A percentile compares a stretch with the other conserved stretches of the same genome.
Evolutionary conservation across 2,113 vertebrate species (phyloP).

Genomic region (Loxodonta africana): DNA sequence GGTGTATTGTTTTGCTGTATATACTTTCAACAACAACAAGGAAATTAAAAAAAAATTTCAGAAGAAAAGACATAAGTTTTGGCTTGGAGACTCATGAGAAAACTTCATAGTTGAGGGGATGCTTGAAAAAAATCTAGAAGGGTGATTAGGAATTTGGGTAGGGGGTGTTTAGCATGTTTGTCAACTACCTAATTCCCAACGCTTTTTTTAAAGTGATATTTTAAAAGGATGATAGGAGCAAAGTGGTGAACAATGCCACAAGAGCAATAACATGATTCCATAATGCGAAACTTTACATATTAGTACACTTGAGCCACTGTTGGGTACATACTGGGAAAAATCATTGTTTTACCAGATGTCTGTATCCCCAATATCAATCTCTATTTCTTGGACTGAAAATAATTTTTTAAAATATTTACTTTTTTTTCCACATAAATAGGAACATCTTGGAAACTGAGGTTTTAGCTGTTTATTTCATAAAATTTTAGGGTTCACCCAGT

Average conservation of each 20-base stretch:
- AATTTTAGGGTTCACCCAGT: not conserved
- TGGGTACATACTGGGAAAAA: not conserved
- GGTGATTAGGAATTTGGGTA: not conserved
- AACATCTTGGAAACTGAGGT: not conserved
- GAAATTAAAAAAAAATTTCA: not conserved
- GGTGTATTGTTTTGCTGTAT: not conserved
- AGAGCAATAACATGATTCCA: not conserved
- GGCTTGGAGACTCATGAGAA: not conserved
- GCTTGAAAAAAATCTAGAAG: not conserved
- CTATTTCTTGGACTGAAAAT: not conserved
- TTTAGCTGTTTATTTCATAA: not conserved
- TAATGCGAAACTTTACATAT: not conserved
- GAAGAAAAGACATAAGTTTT: not conserved
- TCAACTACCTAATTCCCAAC: too few relatives aligned
- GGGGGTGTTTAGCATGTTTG: not conserved
- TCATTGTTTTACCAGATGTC: not conserved
- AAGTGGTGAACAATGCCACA: not conserved
- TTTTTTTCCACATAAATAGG: not conserved
- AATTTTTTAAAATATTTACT: not conserved
- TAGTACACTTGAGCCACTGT: fast-evolving
- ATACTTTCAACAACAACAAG: not conserved
- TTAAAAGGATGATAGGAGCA: not conserved
- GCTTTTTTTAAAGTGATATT: not conserved
- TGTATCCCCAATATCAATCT: not conserved
- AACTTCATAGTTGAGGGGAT: not conserved